Evolutionary conservation across 2,797 vertebrate species (phyloP), one percentile per base, ranked within the genome.

Genomic region (Pristis pectinata): DNA sequence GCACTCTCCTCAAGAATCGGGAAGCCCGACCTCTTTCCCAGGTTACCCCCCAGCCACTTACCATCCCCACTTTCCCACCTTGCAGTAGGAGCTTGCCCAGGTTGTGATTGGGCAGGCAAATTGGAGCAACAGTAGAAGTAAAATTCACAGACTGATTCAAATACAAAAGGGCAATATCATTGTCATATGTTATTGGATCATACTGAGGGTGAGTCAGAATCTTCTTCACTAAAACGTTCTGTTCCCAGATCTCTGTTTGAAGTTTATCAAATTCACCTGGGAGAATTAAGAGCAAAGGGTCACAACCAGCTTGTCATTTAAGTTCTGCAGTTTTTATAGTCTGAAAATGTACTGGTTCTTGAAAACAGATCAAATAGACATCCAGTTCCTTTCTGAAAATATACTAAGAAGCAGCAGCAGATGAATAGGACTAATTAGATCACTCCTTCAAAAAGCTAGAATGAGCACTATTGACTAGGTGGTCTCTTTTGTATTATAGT

Each of bases 211-310:
- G 96, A 0, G 27, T 95, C 95, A 96, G 96, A 94, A 94, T 96
- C 44, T 3, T 74, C 2, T 95, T 95, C 94, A 96, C 96, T 0
- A 17, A 4, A 0, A 97, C 95, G 95, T 96, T 97, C 95, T 97
- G 96, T 19, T 97, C 96, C 22, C 96, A 95, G 53, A 89, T 61
- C 72, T 97, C 96, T 44, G 95, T 87, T 4, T 61, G 95, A 0
- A 96, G 95, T 8, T 96, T 97, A 95, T 97, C 96, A 27, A 95
- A 96, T 94, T 97, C 96, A 27, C 96, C 96, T 97, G 95, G 1
- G 61, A 15, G 61, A 27, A 94, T 30, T 9, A 76, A 94, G 30
- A 53, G 13, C 44, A 76, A 59, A 34, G 53, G 15, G 34, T 94
- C 70, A 94, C 92, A 94, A 91, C n/a, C 61, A 67, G 87, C 34